These are phyloP conservation scores for Bradypodion ventrale DNA, from an alignment of 2,797 vertebrate species.

Conservation along the genomic window DNA sequence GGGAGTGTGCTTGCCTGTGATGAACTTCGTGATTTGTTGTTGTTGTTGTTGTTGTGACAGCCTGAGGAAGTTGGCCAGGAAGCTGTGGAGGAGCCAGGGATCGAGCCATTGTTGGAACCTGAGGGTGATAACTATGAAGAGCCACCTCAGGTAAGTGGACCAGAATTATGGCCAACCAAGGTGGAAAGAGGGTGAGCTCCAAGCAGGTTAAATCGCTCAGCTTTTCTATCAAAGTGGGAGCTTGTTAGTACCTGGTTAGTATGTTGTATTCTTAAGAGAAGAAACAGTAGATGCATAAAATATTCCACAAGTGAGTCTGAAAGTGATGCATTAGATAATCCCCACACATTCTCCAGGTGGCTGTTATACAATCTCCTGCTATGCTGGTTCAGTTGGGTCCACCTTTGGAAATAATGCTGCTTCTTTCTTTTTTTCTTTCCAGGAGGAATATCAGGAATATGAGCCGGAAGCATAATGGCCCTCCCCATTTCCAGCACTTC, in stretches of 20 bases:
- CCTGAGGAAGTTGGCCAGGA: slow-evolving; percentile 96
- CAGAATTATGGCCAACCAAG: not conserved
- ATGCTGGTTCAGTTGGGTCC: not conserved
- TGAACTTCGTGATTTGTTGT: slow-evolving; percentile 29
- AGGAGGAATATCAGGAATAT: slow-evolving; percentile 96
- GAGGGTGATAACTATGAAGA: slow-evolving; percentile 94
- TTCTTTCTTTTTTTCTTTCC: slow-evolving; percentile 31
- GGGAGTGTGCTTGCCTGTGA: not conserved
- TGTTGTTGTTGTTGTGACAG: slow-evolving; percentile 77
- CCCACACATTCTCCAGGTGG: not conserved
- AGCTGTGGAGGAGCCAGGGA: slow-evolving; percentile 90
- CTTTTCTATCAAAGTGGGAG: not conserved
- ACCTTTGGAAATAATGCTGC: not conserved
- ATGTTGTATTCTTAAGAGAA: not conserved
- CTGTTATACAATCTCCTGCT: not conserved
- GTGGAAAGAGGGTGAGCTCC: not conserved
- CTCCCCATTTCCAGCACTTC: slow-evolving; percentile 75
- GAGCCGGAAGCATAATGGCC: slow-evolving; percentile 94
- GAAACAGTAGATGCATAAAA: not conserved
- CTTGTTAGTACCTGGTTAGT: not conserved
- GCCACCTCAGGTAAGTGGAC: slow-evolving; percentile 85
- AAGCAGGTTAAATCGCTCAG: not conserved
- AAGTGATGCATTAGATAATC: too few species aligned
- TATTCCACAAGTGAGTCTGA: not conserved
- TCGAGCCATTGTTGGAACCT: slow-evolving; percentile 89